A percentile compares a stretch with the other conserved stretches of the same genome.
Evolutionary conservation across 2,113 vertebrate genomes (phyloP).

Genomic region (Scophthalmus maximus): DNA sequence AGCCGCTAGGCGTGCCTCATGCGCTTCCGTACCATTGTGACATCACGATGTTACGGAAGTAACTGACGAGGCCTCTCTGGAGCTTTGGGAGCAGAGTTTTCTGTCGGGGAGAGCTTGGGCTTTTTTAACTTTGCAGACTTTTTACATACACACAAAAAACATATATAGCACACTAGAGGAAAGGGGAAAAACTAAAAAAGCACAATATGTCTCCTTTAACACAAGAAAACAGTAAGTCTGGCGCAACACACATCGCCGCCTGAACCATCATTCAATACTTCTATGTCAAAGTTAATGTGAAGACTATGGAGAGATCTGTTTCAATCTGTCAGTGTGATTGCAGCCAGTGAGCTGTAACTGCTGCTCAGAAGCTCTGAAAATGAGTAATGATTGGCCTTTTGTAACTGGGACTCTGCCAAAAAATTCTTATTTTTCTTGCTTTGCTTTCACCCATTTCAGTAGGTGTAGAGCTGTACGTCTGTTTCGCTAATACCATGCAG

Average conservation of each 20-base stretch:
- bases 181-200: too few relatives aligned
- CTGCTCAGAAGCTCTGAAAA: conserved; percentile 2
- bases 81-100: too few relatives aligned
- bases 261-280: neutral
- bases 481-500: neutral
- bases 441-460: neutral
- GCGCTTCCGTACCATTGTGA: too few relatives aligned
- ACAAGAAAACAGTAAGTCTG: neutral
- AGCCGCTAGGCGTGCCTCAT: too few relatives aligned
- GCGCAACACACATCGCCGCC: neutral
- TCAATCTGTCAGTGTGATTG: conserved; percentile 3
- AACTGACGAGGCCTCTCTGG: too few relatives aligned
- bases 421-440: neutral
- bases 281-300: conserved; percentile 5
- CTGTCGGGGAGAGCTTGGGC: too few relatives aligned
- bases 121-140: too few relatives aligned
- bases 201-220: too few relatives aligned
- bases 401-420: neutral
- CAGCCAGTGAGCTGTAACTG: neutral
- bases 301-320: conserved; percentile 8
- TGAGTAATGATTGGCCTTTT: neutral
- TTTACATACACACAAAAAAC: too few relatives aligned
- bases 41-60: too few relatives aligned
- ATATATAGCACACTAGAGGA: too few relatives aligned
- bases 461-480: neutral